phyloP scores from a whole-genome alignment of 2,113 vertebrate genomes.

The Tinamus guttatus region DNA sequence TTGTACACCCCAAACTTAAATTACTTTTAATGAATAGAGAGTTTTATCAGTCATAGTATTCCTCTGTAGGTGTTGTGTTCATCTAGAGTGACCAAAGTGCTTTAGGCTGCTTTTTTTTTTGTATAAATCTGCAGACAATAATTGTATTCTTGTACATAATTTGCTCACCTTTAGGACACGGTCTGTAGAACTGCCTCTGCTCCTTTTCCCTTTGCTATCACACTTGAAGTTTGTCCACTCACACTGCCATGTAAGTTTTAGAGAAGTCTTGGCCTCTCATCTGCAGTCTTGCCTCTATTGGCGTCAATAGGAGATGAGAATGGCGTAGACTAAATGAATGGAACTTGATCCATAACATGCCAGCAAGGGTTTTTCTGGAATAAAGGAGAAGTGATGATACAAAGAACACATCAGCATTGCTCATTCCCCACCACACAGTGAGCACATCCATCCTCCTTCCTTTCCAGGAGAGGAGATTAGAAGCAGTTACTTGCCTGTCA shows the following conservation, averaged over 20 bases:
- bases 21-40: neutral
- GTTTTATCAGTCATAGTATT: too few relatives aligned
- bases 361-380: neutral
- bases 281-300: neutral
- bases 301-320: neutral
- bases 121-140: neutral
- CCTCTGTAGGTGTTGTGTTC: too few relatives aligned
- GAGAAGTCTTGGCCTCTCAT: neutral
- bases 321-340: neutral
- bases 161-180: rapidly evolving
- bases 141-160: rapidly evolving
- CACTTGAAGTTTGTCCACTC: neutral
- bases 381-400: neutral
- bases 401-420: neutral
- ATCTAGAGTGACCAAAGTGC: too few relatives aligned
- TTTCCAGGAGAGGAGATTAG: neutral
- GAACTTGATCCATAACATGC: neutral
- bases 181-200: neutral
- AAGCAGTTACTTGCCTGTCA: neutral
- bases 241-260: neutral
- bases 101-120: neutral
- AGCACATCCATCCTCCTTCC: rapidly evolving
- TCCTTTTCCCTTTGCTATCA: neutral
- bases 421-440: neutral
- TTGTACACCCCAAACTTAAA: neutral